Evolutionary conservation across 2,888 invertebrate species (phyloP).

Genomic region (Apotomis turbidana): DNA sequence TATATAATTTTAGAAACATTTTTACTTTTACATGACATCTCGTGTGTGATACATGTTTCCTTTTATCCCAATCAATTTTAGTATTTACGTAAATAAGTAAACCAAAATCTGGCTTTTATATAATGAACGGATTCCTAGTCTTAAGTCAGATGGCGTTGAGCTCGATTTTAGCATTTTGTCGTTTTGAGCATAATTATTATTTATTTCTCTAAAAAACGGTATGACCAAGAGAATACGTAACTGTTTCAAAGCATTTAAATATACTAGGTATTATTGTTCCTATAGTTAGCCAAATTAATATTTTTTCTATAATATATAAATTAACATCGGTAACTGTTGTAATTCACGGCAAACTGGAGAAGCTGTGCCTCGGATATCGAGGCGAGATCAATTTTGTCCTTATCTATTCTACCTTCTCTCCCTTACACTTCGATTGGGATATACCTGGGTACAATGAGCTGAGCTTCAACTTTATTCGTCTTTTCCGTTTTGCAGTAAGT

Average conservation of each 20-base stretch:
- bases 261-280: conserved; percentile 45
- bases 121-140: conserved; percentile 25
- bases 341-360: no score
- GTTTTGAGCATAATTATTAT: conserved; percentile 36
- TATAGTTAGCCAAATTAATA: conserved; percentile 32
- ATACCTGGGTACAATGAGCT: no score
- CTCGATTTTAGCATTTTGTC: conserved; percentile 16
- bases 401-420: no score
- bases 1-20: background rate
- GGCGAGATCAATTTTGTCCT: no score
- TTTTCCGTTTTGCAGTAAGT: no score
- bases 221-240: conserved; percentile 23
- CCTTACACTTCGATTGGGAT: no score
- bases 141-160: conserved; percentile 15
- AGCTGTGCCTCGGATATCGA: no score
- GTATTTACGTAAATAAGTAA: conserved; percentile 17
- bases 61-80: conserved; percentile 10
- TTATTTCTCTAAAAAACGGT: conserved; percentile 21
- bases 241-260: conserved; percentile 51
- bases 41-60: background rate
- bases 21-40: conserved; percentile 1
- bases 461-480: no score
- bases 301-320: background rate
- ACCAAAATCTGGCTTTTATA: conserved; percentile 10
- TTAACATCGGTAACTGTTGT: no score